Base-by-base conservation (phyloP, 2,113 vertebrate species). In the Noctilio leporinus region DNA sequence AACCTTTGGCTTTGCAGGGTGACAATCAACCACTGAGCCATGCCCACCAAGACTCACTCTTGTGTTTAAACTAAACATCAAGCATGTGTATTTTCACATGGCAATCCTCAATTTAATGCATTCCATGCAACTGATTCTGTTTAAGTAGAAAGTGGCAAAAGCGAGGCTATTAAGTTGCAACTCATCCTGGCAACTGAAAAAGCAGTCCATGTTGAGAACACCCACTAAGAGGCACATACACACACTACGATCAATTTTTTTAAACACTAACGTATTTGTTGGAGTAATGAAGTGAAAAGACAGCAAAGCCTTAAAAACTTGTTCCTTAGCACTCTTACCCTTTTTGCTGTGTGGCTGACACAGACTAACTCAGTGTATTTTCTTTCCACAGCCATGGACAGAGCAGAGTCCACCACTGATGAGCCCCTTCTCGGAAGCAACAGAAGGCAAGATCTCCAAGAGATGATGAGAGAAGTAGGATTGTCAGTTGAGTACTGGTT, bases 401-500 rank as follows among this genome's bases (percentile, higher is more conserved):
- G 3, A 1, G 19, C 30, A 59, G 2, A 49, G 0, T 30, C 84
- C 3, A 6, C 0, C 0, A 0, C 0, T 7, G 30, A 87, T 0
- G n/a, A 49, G 4, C 15, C 57, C 1, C 19, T 59, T 5, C n/a
- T 72, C 15, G 38, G 30, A 65, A 0, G 3, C 0, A 30, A 65
- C 85, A 84, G 43, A 17, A 49, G 22, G 7, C 40, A 69, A 5
- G 59, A 91, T 0, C 96, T 98, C 75, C 76, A 53, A 78, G 20
- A 97, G 22, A 81, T 64, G 10, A 86, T 98, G 22, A 26, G 9
- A 81, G 35, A 96, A 12, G 94, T 86, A 80, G 98, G 92, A 2
- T 65, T 98, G 86, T 86, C 86, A 83, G 2, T 2, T 30, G 40
- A 5, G 0, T 93, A 93, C 86, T 98, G 97, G 98, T 24, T 98